Conservation (phyloP, 2,888 invertebrate genomes). For the Resseliella maxima region DNA sequence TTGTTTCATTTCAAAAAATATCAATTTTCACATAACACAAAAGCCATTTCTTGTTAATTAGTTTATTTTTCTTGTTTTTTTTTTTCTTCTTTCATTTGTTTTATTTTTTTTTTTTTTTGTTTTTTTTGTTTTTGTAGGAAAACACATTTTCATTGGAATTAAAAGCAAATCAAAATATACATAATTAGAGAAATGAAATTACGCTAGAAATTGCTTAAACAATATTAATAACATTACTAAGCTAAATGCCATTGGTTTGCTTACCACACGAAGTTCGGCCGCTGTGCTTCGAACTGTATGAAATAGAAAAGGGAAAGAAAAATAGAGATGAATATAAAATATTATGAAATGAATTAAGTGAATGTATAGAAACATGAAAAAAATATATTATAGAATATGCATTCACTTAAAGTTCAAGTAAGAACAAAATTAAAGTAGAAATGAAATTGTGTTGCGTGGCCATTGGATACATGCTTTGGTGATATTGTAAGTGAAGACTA, state of each 20-base stretch:
- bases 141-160: slow-evolving; percentile 51
- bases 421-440: too few species aligned
- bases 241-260: slow-evolving; percentile 21
- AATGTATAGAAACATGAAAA: slow-evolving; percentile 39
- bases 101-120: background rate
- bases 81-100: background rate
- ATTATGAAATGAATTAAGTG: background rate
- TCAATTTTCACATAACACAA: slow-evolving; percentile 47
- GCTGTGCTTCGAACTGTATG: slow-evolving; percentile 16
- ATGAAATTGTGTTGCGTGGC: background rate
- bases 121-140: background rate
- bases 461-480: background rate
- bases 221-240: slow-evolving; percentile 52
- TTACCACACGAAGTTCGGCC: slow-evolving; percentile 15
- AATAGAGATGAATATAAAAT: background rate
- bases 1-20: background rate
- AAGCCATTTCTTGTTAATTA: background rate
- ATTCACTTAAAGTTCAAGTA: background rate
- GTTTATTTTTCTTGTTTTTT: background rate
- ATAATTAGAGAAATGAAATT: slow-evolving; percentile 17
- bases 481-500: background rate
- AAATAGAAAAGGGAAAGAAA: background rate
- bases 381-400: slow-evolving; percentile 2
- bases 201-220: slow-evolving; percentile 53
- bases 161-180: slow-evolving; percentile 38